Evolutionary conservation across 1,140 invertebrate genomes (phyloP), one percentile per base, ranked within the genome.

Genomic region (Cotesia vestalis): DNA sequence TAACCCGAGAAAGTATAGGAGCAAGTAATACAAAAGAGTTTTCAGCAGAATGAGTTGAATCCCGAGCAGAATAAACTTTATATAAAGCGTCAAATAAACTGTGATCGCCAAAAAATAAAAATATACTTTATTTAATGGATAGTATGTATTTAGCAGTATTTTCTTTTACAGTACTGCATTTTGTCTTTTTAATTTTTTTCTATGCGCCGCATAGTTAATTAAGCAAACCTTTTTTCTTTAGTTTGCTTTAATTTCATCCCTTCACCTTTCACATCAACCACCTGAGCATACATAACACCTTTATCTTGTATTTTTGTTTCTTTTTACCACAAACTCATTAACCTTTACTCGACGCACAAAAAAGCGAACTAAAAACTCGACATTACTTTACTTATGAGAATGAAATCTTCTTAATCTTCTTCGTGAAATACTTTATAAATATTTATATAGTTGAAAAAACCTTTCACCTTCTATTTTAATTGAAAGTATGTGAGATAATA

Each of bases 51-150:
- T 12, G 60, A 34, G 9, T 53, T 53, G 76, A 74, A 75, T 79
- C 80, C 79, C 67, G 69, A 52, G 46, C 40, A 73, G 72, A 78
- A 80, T 80, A 71, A 76, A 78, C 69, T 77, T 66, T 70, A 72
- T 79, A 82, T 81, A 81, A 82, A 80, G 75, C 78, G 77, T 76
- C 75, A 74, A 76, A 81, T 77, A 81, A 82, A 82, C 83, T 78
- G 72, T 69, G 77, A 66, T 77, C 80, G 77, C 80, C 79, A 80
- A 79, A 46, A 11, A 46, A 82, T 82, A 72, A 79, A 77, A 82
- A 27, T 27, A 27, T 27, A 79, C 72, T 81, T 80, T 79, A 72
- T 75, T 72, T 77, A 75, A 76, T 79, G 76, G 76, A 78, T 75
- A 66, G 46, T 64, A 73, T 70, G 38, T 14, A 55, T 66, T 62